Conservation (phyloP, 2,888 invertebrate species). For the Oxycera nigricornis region DNA sequence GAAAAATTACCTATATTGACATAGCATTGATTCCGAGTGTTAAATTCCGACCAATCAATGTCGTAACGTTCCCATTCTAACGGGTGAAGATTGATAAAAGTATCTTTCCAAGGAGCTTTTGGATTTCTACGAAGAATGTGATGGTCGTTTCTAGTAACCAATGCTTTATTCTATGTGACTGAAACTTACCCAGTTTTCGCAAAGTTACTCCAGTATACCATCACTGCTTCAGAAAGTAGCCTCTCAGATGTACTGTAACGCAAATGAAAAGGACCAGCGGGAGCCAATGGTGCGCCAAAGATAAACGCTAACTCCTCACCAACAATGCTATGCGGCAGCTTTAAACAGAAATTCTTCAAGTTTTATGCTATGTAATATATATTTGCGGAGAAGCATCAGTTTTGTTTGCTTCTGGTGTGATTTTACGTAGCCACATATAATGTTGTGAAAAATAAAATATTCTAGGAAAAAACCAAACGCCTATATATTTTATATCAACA, state of each 20-base stretch:
- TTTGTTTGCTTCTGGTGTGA: too few species aligned
- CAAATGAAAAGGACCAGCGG: conserved; percentile 73
- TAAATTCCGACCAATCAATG: conserved; percentile 86
- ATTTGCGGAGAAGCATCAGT: too few species aligned
- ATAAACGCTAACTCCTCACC: conserved; percentile 90
- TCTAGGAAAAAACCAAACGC: too few species aligned
- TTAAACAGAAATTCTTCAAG: too few species aligned
- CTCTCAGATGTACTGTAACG: conserved; percentile 80
- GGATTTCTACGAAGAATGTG: conserved; percentile 69
- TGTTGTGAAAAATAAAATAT: too few species aligned
- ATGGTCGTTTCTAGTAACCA: neutral
- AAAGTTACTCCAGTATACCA: conserved; percentile 91
- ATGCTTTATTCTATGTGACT: conserved; percentile 10
- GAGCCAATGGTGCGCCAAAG: conserved; percentile 83
- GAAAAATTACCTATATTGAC: conserved; percentile 68
- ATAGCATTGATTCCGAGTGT: conserved; percentile 75
- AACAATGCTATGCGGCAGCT: conserved; percentile 78
- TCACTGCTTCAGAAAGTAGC: conserved; percentile 82
- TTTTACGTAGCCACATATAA: too few species aligned
- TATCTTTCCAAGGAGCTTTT: conserved; percentile 73
- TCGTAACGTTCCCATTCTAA: conserved; percentile 74
- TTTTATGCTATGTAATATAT: too few species aligned
- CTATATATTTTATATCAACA: too few species aligned
- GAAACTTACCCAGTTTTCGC: conserved; percentile 82
- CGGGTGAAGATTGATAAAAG: conserved; percentile 69